These are phyloP conservation scores for Anser brachyrhynchus DNA, from an alignment of 2,113 vertebrate species.

Conservation along the genomic window DNA sequence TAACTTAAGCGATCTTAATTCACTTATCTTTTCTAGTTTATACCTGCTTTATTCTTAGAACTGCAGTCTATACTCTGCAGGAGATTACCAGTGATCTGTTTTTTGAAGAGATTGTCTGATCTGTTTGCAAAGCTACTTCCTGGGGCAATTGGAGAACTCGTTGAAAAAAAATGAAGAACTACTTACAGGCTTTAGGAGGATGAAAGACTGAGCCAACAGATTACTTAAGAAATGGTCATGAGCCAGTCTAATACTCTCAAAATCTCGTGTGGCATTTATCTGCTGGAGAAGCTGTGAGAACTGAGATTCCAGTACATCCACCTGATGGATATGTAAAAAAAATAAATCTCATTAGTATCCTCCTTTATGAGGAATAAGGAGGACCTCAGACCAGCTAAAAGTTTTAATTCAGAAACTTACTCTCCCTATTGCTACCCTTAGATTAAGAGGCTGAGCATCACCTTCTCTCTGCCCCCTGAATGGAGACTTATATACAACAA, in stretches of 20 bases:
- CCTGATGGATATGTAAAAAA: slow-evolving; percentile 72
- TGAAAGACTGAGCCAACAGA: slow-evolving; percentile 96
- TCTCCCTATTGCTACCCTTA: not conserved
- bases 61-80: not conserved
- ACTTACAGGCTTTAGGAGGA: slow-evolving; percentile 93
- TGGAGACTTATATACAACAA: not conserved
- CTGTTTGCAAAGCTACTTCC: not conserved
- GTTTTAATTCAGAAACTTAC: not conserved
- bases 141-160: not conserved
- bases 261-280: slow-evolving; percentile 94
- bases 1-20: not conserved
- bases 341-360: not conserved
- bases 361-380: not conserved
- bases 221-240: slow-evolving; percentile 98
- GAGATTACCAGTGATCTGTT: not conserved
- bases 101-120: not conserved
- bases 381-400: not conserved
- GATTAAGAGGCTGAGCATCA: not conserved
- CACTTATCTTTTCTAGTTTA: not conserved
- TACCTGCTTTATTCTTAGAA: not conserved
- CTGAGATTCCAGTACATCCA: slow-evolving; percentile 97
- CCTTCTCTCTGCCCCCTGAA: not conserved
- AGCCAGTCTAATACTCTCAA: slow-evolving; percentile 95
- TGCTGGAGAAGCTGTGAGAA: slow-evolving; percentile 96
- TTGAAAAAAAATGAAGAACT: not conserved